phyloP scores from a whole-genome alignment of 2,888 invertebrate species.

The Magallana nippona region DNA sequence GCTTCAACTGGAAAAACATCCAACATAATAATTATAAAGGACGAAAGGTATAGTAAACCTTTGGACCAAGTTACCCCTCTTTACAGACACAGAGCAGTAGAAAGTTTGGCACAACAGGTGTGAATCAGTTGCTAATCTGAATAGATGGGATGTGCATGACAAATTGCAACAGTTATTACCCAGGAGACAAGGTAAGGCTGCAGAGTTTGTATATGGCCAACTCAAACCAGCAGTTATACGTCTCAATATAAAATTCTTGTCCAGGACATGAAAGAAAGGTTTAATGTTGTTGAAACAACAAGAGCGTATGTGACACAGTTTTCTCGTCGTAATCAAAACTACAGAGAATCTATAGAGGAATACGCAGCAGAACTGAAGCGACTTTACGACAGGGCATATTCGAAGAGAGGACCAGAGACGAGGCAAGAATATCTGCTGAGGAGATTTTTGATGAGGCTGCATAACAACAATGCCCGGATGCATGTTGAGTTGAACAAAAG shows the following conservation, averaged over 20 bases:
- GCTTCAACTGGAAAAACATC: slow-evolving; percentile 4
- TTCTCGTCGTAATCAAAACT: slow-evolving; percentile 45
- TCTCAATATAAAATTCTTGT: slow-evolving; percentile 43
- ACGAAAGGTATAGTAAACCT: neutral
- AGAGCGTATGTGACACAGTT: slow-evolving; percentile 50
- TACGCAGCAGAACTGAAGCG: slow-evolving; percentile 53
- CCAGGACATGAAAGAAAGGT: slow-evolving; percentile 49
- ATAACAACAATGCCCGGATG: slow-evolving; percentile 40
- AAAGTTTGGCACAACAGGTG: slow-evolving; percentile 50
- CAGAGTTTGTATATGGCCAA: slow-evolving; percentile 52
- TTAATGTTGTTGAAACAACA: slow-evolving; percentile 51
- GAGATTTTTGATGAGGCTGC: slow-evolving; percentile 48
- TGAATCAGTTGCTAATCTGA: slow-evolving; percentile 45
- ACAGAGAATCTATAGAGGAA: slow-evolving; percentile 49
- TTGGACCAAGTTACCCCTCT: slow-evolving; percentile 45
- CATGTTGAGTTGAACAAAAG: slow-evolving; percentile 34
- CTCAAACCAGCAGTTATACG: slow-evolving; percentile 17
- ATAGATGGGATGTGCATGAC: slow-evolving; percentile 40
- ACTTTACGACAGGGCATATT: slow-evolving; percentile 52
- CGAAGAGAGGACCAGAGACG: slow-evolving; percentile 43
- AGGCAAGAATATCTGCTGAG: slow-evolving; percentile 49
- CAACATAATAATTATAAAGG: neutral
- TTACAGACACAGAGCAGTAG: slow-evolving; percentile 51
- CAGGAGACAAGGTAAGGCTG: slow-evolving; percentile 51
- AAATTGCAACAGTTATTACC: slow-evolving; percentile 50